Percentiles rank a stretch among this genome's conserved stretches.
These are phyloP conservation scores for Chloroceryle aenea DNA, from an alignment of 2,113 vertebrate genomes.

Conservation along the genomic window DNA sequence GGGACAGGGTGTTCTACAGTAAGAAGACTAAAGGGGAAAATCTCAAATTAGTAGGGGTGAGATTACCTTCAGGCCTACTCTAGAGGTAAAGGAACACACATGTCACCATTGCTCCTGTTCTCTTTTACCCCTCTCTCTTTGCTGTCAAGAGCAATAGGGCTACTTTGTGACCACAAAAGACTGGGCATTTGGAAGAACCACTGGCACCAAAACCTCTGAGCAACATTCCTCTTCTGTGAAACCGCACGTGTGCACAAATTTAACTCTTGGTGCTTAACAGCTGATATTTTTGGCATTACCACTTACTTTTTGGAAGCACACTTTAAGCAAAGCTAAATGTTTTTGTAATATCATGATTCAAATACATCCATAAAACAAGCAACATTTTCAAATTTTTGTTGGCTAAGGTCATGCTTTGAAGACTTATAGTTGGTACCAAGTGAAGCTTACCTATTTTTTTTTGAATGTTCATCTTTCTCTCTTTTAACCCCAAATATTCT, in stretches of 20 bases:
- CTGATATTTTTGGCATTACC: conserved; percentile 4
- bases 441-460: conserved; percentile 90
- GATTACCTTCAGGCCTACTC: background rate
- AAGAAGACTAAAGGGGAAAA: background rate
- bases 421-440: conserved; percentile 14
- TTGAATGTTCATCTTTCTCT: conserved; percentile 92
- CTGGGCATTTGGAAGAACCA: background rate
- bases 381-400: conserved; percentile 36
- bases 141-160: background rate
- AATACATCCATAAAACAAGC: conserved; percentile 36
- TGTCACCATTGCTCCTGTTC: background rate
- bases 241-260: background rate
- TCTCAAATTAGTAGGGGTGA: background rate
- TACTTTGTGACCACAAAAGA: background rate
- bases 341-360: conserved; percentile 42
- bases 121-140: background rate
- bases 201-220: background rate
- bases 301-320: conserved; percentile 16
- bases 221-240: background rate
- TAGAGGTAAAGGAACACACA: background rate
- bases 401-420: conserved; percentile 12
- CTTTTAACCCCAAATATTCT: conserved; percentile 97
- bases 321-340: background rate
- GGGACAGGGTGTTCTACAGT: background rate
- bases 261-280: background rate